phyloP scores from a whole-genome alignment of 2,888 invertebrate species.

The Muscina levida region DNA sequence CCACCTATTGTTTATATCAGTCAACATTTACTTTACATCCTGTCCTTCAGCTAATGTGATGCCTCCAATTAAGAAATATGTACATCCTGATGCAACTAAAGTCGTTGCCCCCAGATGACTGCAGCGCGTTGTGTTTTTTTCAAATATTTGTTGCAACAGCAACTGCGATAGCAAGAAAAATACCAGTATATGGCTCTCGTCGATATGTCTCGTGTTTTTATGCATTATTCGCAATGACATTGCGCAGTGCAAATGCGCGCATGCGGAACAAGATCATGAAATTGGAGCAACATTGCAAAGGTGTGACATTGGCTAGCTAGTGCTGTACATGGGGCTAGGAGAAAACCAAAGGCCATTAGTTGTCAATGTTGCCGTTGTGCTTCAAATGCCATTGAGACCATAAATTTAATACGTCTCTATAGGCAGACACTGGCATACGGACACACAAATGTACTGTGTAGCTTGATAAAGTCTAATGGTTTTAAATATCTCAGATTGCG shows the following conservation, averaged over 20 bases:
- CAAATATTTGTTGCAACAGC: background rate
- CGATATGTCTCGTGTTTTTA: conserved; percentile 15
- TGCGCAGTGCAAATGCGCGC: conserved; percentile 67
- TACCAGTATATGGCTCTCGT: background rate
- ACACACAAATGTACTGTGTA: conserved; percentile 27
- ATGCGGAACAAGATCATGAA: conserved; percentile 75
- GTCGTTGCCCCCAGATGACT: too few species aligned
- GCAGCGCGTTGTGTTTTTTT: too few species aligned
- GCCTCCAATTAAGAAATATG: too few species aligned
- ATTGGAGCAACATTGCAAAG: conserved; percentile 69
- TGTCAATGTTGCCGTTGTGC: conserved; percentile 52
- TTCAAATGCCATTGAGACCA: conserved; percentile 57
- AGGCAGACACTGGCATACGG: background rate
- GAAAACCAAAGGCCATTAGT: conserved; percentile 59
- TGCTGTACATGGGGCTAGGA: conserved; percentile 39
- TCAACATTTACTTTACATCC: too few species aligned
- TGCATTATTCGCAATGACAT: conserved; percentile 65
- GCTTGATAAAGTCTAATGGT: conserved; percentile 61
- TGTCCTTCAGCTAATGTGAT: too few species aligned
- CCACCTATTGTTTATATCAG: too few species aligned
- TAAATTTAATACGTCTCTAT: conserved; percentile 59
- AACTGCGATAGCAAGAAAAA: background rate
- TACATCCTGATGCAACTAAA: too few species aligned
- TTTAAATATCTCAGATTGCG: conserved; percentile 57
- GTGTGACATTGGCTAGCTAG: conserved; percentile 65